A percentile compares a stretch with the other conserved stretches of the same genome.
Conservation (phyloP, 2,113 vertebrate genomes). For the Dermatemys mawii region DNA sequence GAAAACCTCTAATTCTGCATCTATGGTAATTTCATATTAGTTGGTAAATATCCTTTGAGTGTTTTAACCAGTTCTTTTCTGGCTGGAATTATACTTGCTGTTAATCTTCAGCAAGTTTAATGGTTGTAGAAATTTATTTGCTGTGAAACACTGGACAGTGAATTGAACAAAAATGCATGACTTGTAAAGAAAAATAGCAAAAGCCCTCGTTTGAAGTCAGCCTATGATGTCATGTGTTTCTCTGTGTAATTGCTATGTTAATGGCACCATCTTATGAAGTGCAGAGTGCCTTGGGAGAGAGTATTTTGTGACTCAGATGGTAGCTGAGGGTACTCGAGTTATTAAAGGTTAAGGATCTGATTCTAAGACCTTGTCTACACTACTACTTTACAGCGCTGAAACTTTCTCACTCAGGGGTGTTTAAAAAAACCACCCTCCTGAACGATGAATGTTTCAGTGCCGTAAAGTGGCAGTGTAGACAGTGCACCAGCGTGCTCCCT, state of each 20-base stretch:
- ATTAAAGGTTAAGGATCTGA: slow-evolving; percentile 33
- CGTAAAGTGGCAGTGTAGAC: no score
- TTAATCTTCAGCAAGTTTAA: slow-evolving; percentile 55
- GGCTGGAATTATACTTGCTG: slow-evolving; percentile 38
- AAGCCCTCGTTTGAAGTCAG: not conserved
- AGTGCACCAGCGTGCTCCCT: no score
- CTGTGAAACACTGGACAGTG: not conserved
- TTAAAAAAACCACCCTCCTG: no score
- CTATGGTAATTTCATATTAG: slow-evolving; percentile 19
- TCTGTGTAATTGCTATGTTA: slow-evolving; percentile 38
- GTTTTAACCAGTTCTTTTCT: slow-evolving; percentile 38
- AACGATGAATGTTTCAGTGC: no score
- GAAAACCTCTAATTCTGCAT: slow-evolving; percentile 34
- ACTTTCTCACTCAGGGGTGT: no score
- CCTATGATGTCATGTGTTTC: not conserved
- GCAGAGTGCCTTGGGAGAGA: not conserved
- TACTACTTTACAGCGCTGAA: no score
- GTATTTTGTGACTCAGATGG: not conserved
- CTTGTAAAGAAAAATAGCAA: not conserved
- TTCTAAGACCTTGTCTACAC: not conserved
- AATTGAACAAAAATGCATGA: slow-evolving; percentile 28
- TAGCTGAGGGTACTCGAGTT: not conserved
- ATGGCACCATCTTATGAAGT: not conserved
- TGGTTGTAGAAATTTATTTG: slow-evolving; percentile 20
- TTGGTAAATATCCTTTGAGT: slow-evolving; percentile 54